Evolutionary conservation across 1,140 invertebrate genomes (phyloP), one percentile per base, ranked within the genome.

Genomic region (Pseudomyrmex flavicornis): DNA sequence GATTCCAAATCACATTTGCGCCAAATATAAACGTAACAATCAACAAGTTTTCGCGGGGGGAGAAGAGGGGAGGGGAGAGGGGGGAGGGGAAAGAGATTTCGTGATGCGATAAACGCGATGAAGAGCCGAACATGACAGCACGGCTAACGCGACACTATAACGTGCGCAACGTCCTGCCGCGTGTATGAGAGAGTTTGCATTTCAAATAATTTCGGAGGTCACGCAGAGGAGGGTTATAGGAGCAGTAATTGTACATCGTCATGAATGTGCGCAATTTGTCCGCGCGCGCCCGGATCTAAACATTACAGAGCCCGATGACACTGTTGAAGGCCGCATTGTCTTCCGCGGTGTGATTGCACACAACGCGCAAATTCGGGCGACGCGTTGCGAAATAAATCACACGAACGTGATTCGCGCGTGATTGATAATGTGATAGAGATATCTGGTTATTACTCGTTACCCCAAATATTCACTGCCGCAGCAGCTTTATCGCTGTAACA

Each of bases 261-360:
- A 79, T 79, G 76, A 79, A 70, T 69, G 76, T 44, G 44, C 54
- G 70, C 44, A 79, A 79, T 79, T 70, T 79, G 65, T 44, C 35
- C 52, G 44, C 54, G 44, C 54, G 20, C 70, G 58, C 54, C 35
- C 35, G 46, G 2, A 59, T 79, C 46, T 59, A 79, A 79, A 79
- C 65, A 70, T 79, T 79, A 70, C 17, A 79, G 63, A 58, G 5
- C 1, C 63, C 48, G 20, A 68, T 79, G 44, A 48, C 50, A n/a
- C 20, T 46, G 20, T 15, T 12, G 10, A 35, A n/a, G 65, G 22
- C 13, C 9, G 76, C 10, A 70, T 79, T 79, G 68, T 79, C 76
- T 59, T 79, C 52, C 52, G 35, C 35, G 26, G n/a, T 59, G 7
- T 26, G 35, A 70, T 70, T 58, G 70, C 52, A 22, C 20, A 58